Evolutionary conservation across 2,797 vertebrate genomes (phyloP), one percentile per base, ranked within the genome.

Genomic region (Cuculus canorus): DNA sequence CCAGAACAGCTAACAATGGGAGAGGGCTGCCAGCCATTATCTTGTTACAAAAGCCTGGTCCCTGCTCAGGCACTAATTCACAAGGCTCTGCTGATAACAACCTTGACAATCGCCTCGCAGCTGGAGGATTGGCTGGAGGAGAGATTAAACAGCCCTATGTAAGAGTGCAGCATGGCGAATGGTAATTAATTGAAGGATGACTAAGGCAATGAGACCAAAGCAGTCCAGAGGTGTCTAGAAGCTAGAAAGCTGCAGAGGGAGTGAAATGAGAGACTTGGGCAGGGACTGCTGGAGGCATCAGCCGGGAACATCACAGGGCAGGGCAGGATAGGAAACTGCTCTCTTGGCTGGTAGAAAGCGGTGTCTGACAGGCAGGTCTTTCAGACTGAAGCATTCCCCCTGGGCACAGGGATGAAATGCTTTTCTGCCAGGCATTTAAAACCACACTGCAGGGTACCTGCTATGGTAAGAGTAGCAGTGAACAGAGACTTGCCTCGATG

Each of bases 381-480:
- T 82, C 72, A 27, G 43, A 16, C 28, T 25, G 59, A 32, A 83
- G 27, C n/a, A 33, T 17, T 33, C 80, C 10, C n/a, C 41, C 17
- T 1, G 0, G 0, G 53, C 3, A 2, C 28, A 52, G 80, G 28
- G n/a, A 52, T 13, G 39, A 78, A 86, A 72, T 27, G 56, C 39
- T 32, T 13, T 21, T 32, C 43, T 91, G 61, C 33, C 5, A 4
- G 37, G 45, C 14, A 10, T 22, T 41, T 13, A 12, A 35, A 80
- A n/a, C 13, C 5, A 47, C 43, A 11, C 28, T 1, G 2, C 52
- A 64, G 41, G 17, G 21, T 32, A 18, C 30, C 21, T 71, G 43
- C 61, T 37, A 10, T 4, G 21, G 25, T 0, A 1, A 45, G 63
- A 84, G 33, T 41, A 32, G 72, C 0, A 0, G 11, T 11, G 18